These are phyloP conservation scores for Salarias fasciatus DNA, from an alignment of 2,797 vertebrate genomes.

Conservation along the genomic window DNA sequence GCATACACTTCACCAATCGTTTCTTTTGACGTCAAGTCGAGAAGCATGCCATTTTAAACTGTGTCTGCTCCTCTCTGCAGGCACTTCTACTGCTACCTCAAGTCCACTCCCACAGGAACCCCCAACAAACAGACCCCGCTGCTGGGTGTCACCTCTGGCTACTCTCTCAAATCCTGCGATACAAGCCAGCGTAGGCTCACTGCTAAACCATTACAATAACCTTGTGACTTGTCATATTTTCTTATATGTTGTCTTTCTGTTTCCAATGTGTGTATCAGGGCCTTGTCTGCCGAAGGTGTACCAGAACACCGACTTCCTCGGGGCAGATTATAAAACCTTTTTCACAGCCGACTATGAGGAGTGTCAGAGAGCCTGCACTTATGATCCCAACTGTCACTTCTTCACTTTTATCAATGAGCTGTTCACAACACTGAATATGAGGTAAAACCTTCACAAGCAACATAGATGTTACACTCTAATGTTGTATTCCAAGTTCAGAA, in stretches of 20 bases:
- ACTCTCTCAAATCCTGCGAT: conserved; percentile 60
- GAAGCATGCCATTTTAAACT: too few species aligned
- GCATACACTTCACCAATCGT: too few species aligned
- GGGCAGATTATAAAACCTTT: conserved; percentile 52
- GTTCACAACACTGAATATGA: accelerated
- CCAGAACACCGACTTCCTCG: conserved; percentile 47
- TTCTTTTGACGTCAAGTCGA: too few species aligned
- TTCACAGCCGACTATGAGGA: conserved; percentile 56
- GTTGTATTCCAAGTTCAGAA: too few species aligned
- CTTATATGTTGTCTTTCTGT: background rate
- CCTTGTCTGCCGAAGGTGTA: conserved; percentile 50
- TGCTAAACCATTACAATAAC: background rate
- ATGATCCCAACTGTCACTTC: conserved; percentile 67
- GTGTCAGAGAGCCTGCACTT: conserved; percentile 74
- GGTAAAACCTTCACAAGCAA: conserved; percentile 23
- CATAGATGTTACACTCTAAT: too few species aligned
- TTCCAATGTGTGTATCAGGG: conserved; percentile 18
- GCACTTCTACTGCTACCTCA: conserved; percentile 72
- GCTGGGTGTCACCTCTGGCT: conserved; percentile 69
- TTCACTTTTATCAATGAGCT: conserved; percentile 55
- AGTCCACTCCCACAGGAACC: conserved; percentile 37
- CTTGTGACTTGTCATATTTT: background rate
- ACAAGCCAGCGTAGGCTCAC: conserved; percentile 7
- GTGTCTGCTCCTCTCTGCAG: conserved; percentile 36
- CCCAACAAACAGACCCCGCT: conserved; percentile 9